Conservation (phyloP, 2,888 invertebrate species). For the Piscicola geometra region DNA sequence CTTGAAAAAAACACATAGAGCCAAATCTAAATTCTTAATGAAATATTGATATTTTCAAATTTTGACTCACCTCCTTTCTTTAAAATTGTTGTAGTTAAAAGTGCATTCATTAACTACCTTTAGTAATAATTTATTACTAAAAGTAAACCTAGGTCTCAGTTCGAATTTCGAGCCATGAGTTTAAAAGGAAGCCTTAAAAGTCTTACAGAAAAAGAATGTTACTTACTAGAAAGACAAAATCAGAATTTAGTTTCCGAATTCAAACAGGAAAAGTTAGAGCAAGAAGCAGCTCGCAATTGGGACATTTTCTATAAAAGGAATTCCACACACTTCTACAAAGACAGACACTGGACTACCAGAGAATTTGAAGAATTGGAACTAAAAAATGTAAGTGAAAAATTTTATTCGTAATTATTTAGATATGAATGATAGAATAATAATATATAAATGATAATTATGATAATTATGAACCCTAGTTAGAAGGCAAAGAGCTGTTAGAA, state of each 20-base stretch:
- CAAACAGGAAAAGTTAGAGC: slow-evolving; percentile 73
- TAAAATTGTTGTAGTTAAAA: too few relatives aligned
- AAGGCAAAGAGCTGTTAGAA: slow-evolving; percentile 64
- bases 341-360: slow-evolving; percentile 90
- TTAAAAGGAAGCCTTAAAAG: background rate
- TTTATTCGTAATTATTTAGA: too few relatives aligned
- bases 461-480: slow-evolving; percentile 1
- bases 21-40: background rate
- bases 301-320: slow-evolving; percentile 94
- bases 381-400: slow-evolving; percentile 3
- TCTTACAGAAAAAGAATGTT: slow-evolving; percentile 12
- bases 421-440: too few relatives aligned
- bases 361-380: slow-evolving; percentile 83
- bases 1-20: background rate
- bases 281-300: slow-evolving; percentile 82
- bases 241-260: slow-evolving; percentile 60
- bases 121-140: slow-evolving; percentile 5
- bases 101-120: too few relatives aligned
- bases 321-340: slow-evolving; percentile 85
- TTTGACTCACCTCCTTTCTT: too few relatives aligned
- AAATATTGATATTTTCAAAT: too few relatives aligned
- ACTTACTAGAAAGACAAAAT: slow-evolving; percentile 31
- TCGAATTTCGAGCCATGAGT: too few relatives aligned
- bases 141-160: slow-evolving; percentile 1
- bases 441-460: background rate